These are phyloP conservation scores for Lysiphlebus fabarum DNA, from an alignment of 1,140 invertebrate genomes.

Conservation along the genomic window DNA sequence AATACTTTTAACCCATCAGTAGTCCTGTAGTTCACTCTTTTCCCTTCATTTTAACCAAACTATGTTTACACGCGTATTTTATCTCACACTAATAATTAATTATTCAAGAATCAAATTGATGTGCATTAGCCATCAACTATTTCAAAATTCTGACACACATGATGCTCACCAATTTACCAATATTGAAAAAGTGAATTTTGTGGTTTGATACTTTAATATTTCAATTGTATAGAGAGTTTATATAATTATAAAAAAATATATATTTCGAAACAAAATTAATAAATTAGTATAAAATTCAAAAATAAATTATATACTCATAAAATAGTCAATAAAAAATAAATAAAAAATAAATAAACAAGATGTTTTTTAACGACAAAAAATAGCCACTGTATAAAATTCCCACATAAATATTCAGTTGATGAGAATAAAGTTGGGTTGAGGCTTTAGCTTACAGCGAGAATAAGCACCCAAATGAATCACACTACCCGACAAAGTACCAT, in stretches of 20 bases:
- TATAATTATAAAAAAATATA: too few species aligned
- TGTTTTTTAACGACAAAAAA: too few species aligned
- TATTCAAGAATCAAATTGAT: constrained; percentile 39
- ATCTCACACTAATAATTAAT: constrained; percentile 31
- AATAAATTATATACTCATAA: too few species aligned
- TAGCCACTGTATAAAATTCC: not conserved
- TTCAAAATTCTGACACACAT: constrained; percentile 17
- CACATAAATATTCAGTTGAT: constrained; percentile 19
- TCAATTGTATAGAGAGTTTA: too few species aligned
- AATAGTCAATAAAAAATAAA: too few species aligned
- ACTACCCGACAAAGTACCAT: constrained; percentile 13
- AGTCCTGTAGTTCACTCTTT: constrained; percentile 19
- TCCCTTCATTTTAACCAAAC: too few species aligned
- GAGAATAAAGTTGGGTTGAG: not conserved
- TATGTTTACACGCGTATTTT: too few species aligned
- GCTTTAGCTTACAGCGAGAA: constrained; percentile 17
- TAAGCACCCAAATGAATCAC: constrained; percentile 12
- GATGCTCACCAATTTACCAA: not conserved
- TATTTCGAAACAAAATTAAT: too few species aligned
- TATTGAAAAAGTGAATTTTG: constrained; percentile 3
- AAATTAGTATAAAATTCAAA: too few species aligned
- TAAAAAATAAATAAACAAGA: too few species aligned
- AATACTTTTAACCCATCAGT: constrained; percentile 42
- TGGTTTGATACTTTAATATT: not conserved
- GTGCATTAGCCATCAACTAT: constrained; percentile 23